Base-by-base conservation (phyloP, 2,888 invertebrate species). In the Callyntrura sp. region DNA sequence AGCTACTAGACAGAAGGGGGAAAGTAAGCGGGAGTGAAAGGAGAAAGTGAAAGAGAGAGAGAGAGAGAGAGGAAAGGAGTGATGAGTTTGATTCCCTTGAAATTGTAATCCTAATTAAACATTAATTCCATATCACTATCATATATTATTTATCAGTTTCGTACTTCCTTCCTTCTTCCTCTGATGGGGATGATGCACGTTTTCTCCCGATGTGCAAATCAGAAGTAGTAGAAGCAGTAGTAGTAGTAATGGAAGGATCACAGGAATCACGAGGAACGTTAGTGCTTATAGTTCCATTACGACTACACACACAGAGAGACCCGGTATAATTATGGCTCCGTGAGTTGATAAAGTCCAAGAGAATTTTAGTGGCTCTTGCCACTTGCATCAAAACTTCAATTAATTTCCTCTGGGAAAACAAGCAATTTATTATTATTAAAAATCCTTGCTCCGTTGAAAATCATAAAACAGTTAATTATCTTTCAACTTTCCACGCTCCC, bases 401-500 rank as follows among this genome's bases (percentile, higher is more conserved):
- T 76, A 76, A 76, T 76, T 76, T 76, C 73, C 48, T 76, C 48
- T 20, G 73, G 73, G 73, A 76, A 76, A 76, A 76, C 73, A 76
- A 76, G 73, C 73, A 48, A 76, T 76, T 76, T 48, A 76, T 76
- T 76, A 76, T 76, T 76, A 76, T 76, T 76, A 76, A 45, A 48
- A 76, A 48, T 76, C 48, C 43, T 25, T 6, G 23, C 23, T 12
- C 62, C 25, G 3, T 25, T 14, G 12, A 62, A 62, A 62, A 25
- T 62, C 25, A 23, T 70, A 9, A 35, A 35, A n/a, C 11, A 70
- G 70, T 70, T 43, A 35, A 70, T 45, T 17, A 62, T 35, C 35
- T 35, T 35, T 35, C 35, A 62, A 62, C 62, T 45, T 76, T 43
- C 35, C 28, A 9, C 68, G 12, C 68, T 68, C 68, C 1, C 23